Evolutionary conservation across 2,888 invertebrate species (phyloP).

Genomic region (Gerris lacustris): DNA sequence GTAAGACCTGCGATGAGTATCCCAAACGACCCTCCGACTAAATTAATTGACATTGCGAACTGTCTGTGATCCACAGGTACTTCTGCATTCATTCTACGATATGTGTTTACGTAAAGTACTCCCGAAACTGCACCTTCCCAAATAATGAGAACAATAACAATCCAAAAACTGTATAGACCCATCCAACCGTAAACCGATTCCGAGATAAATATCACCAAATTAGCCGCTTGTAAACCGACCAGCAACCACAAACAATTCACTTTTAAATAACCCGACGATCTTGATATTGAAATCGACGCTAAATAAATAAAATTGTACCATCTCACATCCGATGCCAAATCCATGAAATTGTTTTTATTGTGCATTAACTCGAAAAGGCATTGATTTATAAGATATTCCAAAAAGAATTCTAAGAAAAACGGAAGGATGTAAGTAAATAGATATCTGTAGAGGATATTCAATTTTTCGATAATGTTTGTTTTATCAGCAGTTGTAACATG

Average conservation of each 20-base stretch:
- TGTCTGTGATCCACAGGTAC: constrained; percentile 41
- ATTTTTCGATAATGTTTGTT: constrained; percentile 37
- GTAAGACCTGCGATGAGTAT: constrained; percentile 60
- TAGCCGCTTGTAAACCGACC: constrained; percentile 48
- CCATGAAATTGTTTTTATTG: constrained; percentile 46
- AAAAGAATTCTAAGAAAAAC: constrained; percentile 60
- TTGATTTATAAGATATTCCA: constrained; percentile 79
- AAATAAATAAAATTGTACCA: constrained; percentile 75
- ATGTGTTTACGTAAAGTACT: constrained; percentile 67
- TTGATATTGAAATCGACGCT: constrained; percentile 67
- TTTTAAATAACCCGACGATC: constrained; percentile 60
- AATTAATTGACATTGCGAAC: constrained; percentile 61
- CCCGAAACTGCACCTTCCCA: constrained; percentile 67
- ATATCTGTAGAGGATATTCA: constrained; percentile 30
- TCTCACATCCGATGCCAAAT: constrained; percentile 54
- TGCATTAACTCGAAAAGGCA: constrained; percentile 37
- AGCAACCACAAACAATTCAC: constrained; percentile 58
- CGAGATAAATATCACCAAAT: constrained; percentile 48
- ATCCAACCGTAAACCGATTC: constrained; percentile 52
- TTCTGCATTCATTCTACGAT: constrained; percentile 56
- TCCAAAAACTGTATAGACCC: constrained; percentile 42
- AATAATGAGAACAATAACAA: constrained; percentile 50
- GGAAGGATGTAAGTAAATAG: constrained; percentile 63
- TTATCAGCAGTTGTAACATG: not conserved
- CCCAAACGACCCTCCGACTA: constrained; percentile 61